phyloP scores from a whole-genome alignment of 2,888 invertebrate species.

The Hymenopus coronatus region DNA sequence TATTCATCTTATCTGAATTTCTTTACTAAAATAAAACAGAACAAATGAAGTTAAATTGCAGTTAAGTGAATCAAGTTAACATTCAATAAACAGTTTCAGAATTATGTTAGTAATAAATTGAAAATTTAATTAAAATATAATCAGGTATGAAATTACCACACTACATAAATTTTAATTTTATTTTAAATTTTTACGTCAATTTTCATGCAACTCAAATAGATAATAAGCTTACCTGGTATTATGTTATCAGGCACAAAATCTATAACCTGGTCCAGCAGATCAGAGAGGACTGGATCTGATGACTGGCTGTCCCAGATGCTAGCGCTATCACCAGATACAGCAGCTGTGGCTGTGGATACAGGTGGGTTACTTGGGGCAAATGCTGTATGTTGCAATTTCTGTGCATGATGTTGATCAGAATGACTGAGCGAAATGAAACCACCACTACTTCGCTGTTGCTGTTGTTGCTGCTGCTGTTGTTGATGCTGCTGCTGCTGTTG shows the following conservation, averaged over 20 bases:
- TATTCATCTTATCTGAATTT: too few species aligned
- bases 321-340: conserved; percentile 35
- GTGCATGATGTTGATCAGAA: conserved; percentile 35
- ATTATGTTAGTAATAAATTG: too few species aligned
- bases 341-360: not conserved
- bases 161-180: too few species aligned
- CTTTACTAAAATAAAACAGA: too few species aligned
- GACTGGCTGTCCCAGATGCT: conserved; percentile 49
- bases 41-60: too few species aligned
- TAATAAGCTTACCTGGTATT: not conserved
- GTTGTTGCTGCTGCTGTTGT: conserved; percentile 21
- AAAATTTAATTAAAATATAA: too few species aligned
- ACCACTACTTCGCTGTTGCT: conserved; percentile 31
- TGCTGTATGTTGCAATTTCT: conserved; percentile 29
- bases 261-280: conserved; percentile 81
- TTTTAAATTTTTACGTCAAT: too few species aligned
- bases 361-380: not conserved
- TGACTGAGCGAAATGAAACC: conserved; percentile 30
- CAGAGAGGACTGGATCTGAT: conserved; percentile 72
- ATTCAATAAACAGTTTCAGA: too few species aligned
- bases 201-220: too few species aligned
- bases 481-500: conserved; percentile 37
- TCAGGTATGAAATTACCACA: too few species aligned
- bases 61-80: too few species aligned
- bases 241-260: conserved; percentile 69